phyloP scores from a whole-genome alignment of 2,113 vertebrate genomes.

The Tringa solitaria region DNA sequence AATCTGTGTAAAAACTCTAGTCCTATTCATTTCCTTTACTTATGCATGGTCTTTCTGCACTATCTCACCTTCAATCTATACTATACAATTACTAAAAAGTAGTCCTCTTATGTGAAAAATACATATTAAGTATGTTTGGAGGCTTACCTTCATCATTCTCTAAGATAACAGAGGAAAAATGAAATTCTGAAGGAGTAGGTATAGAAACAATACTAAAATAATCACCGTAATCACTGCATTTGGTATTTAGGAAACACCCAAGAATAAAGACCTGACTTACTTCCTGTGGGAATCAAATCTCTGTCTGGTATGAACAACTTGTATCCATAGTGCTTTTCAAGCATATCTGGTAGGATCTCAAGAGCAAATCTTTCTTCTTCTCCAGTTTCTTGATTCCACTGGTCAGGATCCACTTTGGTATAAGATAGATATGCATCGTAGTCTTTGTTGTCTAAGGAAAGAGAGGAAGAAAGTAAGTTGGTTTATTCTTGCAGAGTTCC shows the following conservation, averaged over 20 bases:
- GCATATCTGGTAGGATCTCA: constrained; percentile 96
- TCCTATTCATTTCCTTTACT: neutral
- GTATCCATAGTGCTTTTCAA: constrained; percentile 99
- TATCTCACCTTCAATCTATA: neutral
- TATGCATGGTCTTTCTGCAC: neutral
- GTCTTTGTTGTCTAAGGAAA: constrained; percentile 91
- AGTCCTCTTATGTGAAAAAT: neutral
- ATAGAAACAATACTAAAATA: neutral
- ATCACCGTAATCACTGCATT: neutral
- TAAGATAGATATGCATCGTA: constrained; percentile 98
- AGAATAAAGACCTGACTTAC: constrained; percentile 75
- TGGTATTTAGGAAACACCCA: neutral
- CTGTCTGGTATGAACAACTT: constrained; percentile 98
- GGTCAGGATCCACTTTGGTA: constrained; percentile 98
- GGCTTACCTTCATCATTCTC: neutral
- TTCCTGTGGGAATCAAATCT: constrained; percentile 98
- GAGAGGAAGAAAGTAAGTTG: neutral
- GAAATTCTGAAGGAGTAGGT: neutral
- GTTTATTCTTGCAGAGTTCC: neutral
- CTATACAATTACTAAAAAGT: neutral
- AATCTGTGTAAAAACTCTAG: neutral
- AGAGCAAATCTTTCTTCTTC: constrained; percentile 98
- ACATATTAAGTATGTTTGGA: neutral
- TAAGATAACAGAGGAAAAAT: neutral
- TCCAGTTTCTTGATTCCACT: constrained; percentile 97